These are phyloP conservation scores for Crioceris asparagi DNA, from an alignment of 2,888 invertebrate genomes.

Conservation along the genomic window DNA sequence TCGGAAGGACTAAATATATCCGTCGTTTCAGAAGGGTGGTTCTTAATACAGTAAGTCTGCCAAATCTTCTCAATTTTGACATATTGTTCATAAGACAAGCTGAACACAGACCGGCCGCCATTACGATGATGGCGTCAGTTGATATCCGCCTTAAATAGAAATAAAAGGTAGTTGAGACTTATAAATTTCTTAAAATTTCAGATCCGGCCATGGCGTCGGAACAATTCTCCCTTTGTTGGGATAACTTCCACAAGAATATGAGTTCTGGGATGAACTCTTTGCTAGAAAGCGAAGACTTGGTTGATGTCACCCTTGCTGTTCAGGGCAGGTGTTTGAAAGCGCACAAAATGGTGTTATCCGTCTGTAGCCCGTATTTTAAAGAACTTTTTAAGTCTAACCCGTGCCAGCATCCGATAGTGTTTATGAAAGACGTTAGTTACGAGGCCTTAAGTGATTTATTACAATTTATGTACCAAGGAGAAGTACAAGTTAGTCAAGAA, in stretches of 20 bases:
- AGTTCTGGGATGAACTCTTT: constrained; percentile 51
- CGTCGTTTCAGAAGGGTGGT: too few relatives aligned
- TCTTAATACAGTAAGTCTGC: too few relatives aligned
- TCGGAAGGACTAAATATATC: too few relatives aligned
- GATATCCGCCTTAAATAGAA: too few relatives aligned
- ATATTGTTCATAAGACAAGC: too few relatives aligned
- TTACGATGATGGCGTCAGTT: too few relatives aligned
- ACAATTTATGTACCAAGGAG: constrained; percentile 51
- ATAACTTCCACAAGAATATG: constrained; percentile 61
- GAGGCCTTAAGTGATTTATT: constrained; percentile 45
- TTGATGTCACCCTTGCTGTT: constrained; percentile 38
- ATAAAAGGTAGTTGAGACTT: too few relatives aligned
- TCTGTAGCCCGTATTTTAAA: constrained; percentile 62
- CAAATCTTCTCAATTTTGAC: too few relatives aligned
- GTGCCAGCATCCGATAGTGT: constrained; percentile 54
- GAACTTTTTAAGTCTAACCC: constrained; percentile 56
- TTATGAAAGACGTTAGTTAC: constrained; percentile 48
- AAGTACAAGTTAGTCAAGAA: constrained; percentile 40
- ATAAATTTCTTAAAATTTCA: constrained; percentile 12
- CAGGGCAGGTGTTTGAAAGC: constrained; percentile 55
- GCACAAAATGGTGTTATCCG: constrained; percentile 59
- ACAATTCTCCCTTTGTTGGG: constrained; percentile 62
- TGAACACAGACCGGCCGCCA: too few relatives aligned
- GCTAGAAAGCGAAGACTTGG: constrained; percentile 35
- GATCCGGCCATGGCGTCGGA: constrained; percentile 43